These are phyloP conservation scores for Mystacides longicornis DNA, from an alignment of 2,888 invertebrate genomes.

Conservation along the genomic window DNA sequence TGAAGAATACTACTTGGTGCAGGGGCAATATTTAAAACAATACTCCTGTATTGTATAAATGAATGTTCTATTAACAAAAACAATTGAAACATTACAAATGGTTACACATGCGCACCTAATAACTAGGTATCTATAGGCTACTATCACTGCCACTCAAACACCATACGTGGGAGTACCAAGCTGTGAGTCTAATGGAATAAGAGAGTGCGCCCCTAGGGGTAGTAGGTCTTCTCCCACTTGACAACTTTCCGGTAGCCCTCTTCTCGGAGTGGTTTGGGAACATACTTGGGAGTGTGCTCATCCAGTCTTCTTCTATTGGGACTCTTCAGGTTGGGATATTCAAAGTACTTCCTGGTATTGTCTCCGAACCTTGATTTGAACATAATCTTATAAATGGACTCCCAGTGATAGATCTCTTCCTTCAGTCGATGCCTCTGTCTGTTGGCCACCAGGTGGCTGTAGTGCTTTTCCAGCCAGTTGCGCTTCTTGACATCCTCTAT, in stretches of 20 bases:
- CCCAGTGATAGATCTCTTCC: conserved; percentile 76
- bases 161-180: too few species aligned
- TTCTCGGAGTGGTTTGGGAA: conserved; percentile 59
- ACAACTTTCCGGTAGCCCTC: conserved; percentile 52
- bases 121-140: too few species aligned
- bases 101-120: too few species aligned
- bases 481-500: conserved; percentile 62
- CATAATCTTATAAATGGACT: conserved; percentile 71
- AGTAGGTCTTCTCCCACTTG: conserved; percentile 62
- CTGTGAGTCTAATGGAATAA: too few species aligned
- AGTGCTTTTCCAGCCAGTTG: conserved; percentile 59
- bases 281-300: conserved; percentile 60
- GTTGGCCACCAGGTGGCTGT: conserved; percentile 63
- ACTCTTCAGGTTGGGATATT: conserved; percentile 48
- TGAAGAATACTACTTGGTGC: too few species aligned
- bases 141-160: too few species aligned
- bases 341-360: conserved; percentile 61
- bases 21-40: too few species aligned
- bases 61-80: too few species aligned
- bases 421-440: conserved; percentile 52
- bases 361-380: conserved; percentile 63
- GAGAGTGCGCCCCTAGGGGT: conserved; percentile 39
- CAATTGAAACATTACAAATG: too few species aligned
- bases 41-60: too few species aligned
- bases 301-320: conserved; percentile 57